These are phyloP conservation scores for Zosterops borbonicus DNA, from an alignment of 2,113 vertebrate species.

Conservation along the genomic window DNA sequence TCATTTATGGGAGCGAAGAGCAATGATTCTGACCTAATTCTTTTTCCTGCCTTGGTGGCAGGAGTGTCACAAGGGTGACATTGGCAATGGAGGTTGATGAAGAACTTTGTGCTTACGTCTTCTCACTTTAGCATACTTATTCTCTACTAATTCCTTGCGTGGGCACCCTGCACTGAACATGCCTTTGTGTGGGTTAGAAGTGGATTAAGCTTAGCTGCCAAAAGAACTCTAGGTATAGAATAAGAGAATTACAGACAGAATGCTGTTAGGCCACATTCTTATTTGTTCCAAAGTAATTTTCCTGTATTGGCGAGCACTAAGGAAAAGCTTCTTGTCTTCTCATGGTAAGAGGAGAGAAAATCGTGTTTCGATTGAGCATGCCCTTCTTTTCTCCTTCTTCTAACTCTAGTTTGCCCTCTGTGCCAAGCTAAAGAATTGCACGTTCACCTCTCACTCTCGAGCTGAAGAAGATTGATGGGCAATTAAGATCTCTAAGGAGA, in stretches of 20 bases:
- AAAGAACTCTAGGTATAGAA: conserved; percentile 10
- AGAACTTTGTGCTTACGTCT: conserved; percentile 10
- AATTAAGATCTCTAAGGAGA: conserved; percentile 65
- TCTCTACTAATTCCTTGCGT: conserved; percentile 39
- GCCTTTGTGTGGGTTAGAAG: conserved; percentile 51
- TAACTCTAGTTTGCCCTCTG: conserved; percentile 61
- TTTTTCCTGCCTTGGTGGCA: background rate
- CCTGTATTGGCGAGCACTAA: conserved; percentile 9
- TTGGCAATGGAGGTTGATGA: background rate
- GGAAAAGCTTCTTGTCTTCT: conserved; percentile 26
- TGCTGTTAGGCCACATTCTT: conserved; percentile 22
- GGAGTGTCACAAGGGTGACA: background rate
- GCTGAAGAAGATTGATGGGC: conserved; percentile 58
- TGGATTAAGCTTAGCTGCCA: conserved; percentile 48
- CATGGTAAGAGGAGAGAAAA: background rate
- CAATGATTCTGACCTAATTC: background rate
- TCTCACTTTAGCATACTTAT: conserved; percentile 25
- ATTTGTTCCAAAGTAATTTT: conserved; percentile 46
- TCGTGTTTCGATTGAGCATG: background rate
- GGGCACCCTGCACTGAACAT: conserved; percentile 7
- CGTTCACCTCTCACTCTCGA: conserved; percentile 30
- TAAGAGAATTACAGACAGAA: conserved; percentile 26
- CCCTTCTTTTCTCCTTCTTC: conserved; percentile 37
- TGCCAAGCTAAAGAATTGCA: conserved; percentile 9
- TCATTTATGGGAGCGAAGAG: background rate